These are phyloP conservation scores for Adela reaumurella DNA, from an alignment of 2,888 invertebrate species.

Conservation along the genomic window DNA sequence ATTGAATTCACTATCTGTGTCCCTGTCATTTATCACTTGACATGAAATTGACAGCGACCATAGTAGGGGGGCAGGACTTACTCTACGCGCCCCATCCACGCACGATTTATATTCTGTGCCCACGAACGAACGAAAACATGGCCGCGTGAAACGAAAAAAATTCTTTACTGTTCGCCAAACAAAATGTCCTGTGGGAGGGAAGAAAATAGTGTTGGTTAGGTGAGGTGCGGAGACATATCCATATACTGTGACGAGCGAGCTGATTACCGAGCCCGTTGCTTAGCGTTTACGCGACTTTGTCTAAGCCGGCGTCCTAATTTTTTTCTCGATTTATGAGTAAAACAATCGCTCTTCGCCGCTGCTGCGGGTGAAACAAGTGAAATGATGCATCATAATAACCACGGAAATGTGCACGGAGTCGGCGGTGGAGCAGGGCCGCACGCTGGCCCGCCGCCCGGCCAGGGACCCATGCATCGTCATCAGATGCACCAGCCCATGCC, in stretches of 20 bases:
- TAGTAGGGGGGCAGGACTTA: no score
- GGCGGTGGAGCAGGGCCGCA: conserved; percentile 50
- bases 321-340: conserved; percentile 20
- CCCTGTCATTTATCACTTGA: no score
- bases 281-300: conserved; percentile 4
- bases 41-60: no score
- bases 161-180: conserved; percentile 75
- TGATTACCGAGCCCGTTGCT: conserved; percentile 20
- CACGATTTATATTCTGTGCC: no score
- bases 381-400: conserved; percentile 45
- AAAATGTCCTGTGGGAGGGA: conserved; percentile 31
- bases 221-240: conserved; percentile 31
- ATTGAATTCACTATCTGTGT: no score
- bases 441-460: conserved; percentile 41
- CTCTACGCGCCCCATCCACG: no score
- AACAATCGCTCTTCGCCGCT: conserved; percentile 35
- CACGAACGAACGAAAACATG: conserved; percentile 56
- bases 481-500: conserved; percentile 29
- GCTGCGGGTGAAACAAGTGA: conserved; percentile 24
- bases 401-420: conserved; percentile 54
- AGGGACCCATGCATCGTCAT: conserved; percentile 23
- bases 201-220: conserved; percentile 23
- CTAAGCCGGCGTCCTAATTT: conserved; percentile 27
- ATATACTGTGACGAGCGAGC: conserved; percentile 23
- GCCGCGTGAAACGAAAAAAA: conserved; percentile 71